These are phyloP conservation scores for Rhingia rostrata DNA, from an alignment of 2,888 invertebrate species.

Conservation along the genomic window DNA sequence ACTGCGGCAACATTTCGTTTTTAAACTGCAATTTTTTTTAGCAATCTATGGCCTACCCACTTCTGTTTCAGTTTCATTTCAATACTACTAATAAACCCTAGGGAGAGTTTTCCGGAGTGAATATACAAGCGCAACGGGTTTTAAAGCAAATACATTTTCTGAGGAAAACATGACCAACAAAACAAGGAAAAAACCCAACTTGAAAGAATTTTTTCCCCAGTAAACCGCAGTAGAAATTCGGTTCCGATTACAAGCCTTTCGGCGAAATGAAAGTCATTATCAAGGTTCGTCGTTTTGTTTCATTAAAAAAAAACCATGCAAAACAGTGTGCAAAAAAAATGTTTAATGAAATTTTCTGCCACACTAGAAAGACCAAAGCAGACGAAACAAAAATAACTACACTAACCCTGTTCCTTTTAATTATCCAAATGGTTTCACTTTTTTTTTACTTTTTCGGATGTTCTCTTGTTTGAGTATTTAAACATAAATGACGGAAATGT, in stretches of 20 bases:
- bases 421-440: slow-evolving; percentile 61
- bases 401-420: slow-evolving; percentile 63
- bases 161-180: neutral
- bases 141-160: slow-evolving; percentile 51
- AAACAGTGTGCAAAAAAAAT: slow-evolving; percentile 18
- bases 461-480: slow-evolving; percentile 23
- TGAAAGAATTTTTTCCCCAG: slow-evolving; percentile 12
- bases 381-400: slow-evolving; percentile 57
- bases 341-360: slow-evolving; percentile 54
- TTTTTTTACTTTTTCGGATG: slow-evolving; percentile 24
- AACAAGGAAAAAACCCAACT: neutral
- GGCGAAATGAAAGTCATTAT: slow-evolving; percentile 68
- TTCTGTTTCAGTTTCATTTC: slow-evolving; percentile 47
- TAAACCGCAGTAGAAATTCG: slow-evolving; percentile 60
- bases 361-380: slow-evolving; percentile 38
- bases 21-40: slow-evolving; percentile 25
- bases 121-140: slow-evolving; percentile 12
- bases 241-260: slow-evolving; percentile 66
- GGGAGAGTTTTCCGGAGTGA: slow-evolving; percentile 19
- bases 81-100: slow-evolving; percentile 54
- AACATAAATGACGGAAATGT: slow-evolving; percentile 22
- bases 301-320: slow-evolving; percentile 36
- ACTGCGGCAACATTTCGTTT: slow-evolving; percentile 24
- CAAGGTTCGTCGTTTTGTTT: slow-evolving; percentile 59
- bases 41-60: slow-evolving; percentile 28